Base-by-base conservation (phyloP, 1,140 invertebrate genomes). In the Cyclina sinensis region DNA sequence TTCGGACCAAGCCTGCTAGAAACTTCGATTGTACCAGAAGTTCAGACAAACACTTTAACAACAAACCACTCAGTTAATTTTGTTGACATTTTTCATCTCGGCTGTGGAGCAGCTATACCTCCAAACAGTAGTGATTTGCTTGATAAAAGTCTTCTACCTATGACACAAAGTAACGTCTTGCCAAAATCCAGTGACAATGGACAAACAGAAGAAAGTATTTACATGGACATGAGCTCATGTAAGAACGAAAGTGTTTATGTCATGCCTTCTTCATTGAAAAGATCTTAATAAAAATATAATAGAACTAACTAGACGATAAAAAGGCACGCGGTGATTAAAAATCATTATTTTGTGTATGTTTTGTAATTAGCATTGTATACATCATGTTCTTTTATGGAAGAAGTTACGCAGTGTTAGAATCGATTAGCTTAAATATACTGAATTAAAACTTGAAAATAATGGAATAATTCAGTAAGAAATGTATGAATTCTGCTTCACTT, bases 161-260 rank as follows among this genome's bases (percentile, higher is more conserved):
- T 76, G 18, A 79, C 46, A 54, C 11, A 16, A 30, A 79, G 3
- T 30, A 27, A 32, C 54, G 18, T n/a, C 18, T 21, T 18, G 9
- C 7, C 9, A 16, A 30, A 43, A 21, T 54, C 30, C 21, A 12
- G 11, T 30, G 54, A 27, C 14, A 54, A 7, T 79, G 51, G 18
- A 21, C 43, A 21, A n/a, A 35, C 9, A 30, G 46, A 86, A 24
- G 85, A 79, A 35, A 59, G 74, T 80, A 80, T 87, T 7, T 87
- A 87, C 27, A 87, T 87, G 85, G 85, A 87, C 27, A 87, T 87
- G 85, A 87, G 24, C 46, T 27, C 70, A 3, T 87, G 74, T 51
- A 79, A 70, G 30, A 87, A 87, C 79, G 85, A 87, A 80, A 87
- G 85, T 32, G 80, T 87, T 51, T 87, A 87, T 32, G 85, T 87